Evolutionary conservation across 2,113 vertebrate species (phyloP).

Genomic region (Cygnus buccinator): DNA sequence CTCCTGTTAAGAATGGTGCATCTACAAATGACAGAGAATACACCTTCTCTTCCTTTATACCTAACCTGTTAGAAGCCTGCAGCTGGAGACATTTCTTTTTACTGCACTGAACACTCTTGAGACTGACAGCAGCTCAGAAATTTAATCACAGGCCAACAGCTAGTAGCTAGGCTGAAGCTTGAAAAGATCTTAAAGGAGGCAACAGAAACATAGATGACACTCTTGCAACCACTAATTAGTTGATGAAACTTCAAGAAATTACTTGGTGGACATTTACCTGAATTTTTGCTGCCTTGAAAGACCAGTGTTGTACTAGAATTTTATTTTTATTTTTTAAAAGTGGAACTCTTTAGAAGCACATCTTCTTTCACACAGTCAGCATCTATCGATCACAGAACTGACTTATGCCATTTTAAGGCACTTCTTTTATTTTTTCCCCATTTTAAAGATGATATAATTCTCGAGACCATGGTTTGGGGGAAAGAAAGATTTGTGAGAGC

Average conservation of each 20-base stretch:
- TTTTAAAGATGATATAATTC: conserved; percentile 21
- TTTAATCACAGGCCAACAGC: neutral
- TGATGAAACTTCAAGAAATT: neutral
- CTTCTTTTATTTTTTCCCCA: neutral
- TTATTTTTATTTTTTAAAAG: conserved; percentile 7
- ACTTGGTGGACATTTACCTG: neutral
- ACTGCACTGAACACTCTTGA: neutral
- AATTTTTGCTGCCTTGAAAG: neutral
- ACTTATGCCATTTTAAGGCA: neutral
- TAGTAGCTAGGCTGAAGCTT: neutral
- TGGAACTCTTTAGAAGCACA: neutral
- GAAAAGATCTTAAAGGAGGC: conserved; percentile 29
- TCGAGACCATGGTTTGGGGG: neutral
- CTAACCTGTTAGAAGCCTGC: neutral
- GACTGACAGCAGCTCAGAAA: conserved; percentile 39
- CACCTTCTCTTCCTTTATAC: neutral
- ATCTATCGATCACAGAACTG: neutral
- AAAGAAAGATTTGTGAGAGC: neutral
- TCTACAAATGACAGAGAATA: neutral
- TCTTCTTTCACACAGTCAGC: neutral
- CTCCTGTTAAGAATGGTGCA: neutral
- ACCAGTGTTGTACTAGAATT: neutral
- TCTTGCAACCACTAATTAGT: conserved; percentile 3
- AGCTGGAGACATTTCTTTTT: conserved; percentile 20
- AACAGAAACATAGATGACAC: neutral